Base-by-base conservation (phyloP, 2,113 vertebrate species). In the Phainopepla nitens region DNA sequence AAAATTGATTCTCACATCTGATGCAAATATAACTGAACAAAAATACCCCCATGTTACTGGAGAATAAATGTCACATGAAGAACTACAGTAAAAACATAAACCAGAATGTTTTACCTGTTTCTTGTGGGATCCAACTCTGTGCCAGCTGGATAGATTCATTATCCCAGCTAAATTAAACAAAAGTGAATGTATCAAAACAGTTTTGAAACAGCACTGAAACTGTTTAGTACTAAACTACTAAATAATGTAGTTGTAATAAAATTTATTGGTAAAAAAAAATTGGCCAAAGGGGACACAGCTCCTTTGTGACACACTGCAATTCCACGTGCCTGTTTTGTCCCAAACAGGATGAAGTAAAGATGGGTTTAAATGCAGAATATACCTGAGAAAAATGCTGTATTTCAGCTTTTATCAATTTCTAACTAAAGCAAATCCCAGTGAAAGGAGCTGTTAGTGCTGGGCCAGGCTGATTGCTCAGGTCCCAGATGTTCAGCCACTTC, bases 1-100 rank as follows among this genome's bases (percentile, higher is more conserved):
- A 98, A 99, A 99, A 96, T 96, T 99, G 93, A 99, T 99, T 97
- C 98, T 98, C 68, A 98, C 98, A 53, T 99, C 99, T 27, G 99
- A 97, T 69, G 99, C 98, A 97, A 99, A 99, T 97, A 99, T 98
- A 78, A 99, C 99, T 99, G 98, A 91, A 86, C 39, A 92, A 72
- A 95, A 87, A 79, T 90, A 25, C 2, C 3, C 27, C 33, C 44
- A 7, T 66, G 85, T 97, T 91, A 96, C 47, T 90, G 64, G 16
- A 81, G 39, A 69, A 12, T 36, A 80, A 68, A 44, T 23, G 45
- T 10, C 45, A 75, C 2, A 1, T 15, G n/a, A 45, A 42, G 68
- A 91, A 83, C 61, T 75, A 27, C 35, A 69, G 42, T n/a, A 19
- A 87, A 97, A 97, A 94, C 86, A 81, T 24, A 10, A 93, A 62